phyloP scores from a whole-genome alignment of 2,113 vertebrate species.

The Pithys albifrons region DNA sequence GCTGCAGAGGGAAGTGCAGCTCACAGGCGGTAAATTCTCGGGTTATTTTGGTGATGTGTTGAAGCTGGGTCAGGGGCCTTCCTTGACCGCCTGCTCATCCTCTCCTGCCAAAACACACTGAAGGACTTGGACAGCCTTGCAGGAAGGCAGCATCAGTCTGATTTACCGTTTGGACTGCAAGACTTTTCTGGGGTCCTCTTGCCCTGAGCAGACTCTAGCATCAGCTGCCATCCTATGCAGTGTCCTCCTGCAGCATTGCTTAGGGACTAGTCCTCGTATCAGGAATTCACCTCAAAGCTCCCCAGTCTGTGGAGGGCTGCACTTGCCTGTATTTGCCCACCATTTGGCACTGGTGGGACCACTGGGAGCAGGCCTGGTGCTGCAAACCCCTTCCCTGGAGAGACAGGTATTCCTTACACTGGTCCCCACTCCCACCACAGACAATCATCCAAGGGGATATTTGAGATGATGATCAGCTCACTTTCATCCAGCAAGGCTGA shows the following conservation, averaged over 20 bases:
- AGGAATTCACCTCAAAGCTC: neutral
- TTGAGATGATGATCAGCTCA: neutral
- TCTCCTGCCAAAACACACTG: neutral
- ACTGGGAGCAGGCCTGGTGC: neutral
- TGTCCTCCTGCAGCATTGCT: neutral
- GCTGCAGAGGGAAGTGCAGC: neutral
- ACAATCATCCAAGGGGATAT: accelerated
- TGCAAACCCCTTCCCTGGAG: neutral
- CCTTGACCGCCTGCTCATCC: neutral
- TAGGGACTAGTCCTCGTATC: too few relatives aligned
- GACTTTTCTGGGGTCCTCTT: neutral
- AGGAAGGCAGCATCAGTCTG: neutral
- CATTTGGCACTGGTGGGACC: neutral
- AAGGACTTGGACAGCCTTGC: accelerated
- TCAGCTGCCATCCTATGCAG: neutral
- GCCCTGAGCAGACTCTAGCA: neutral
- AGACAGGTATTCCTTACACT: accelerated
- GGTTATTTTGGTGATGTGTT: accelerated
- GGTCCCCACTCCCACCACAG: accelerated
- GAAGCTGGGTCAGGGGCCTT: neutral
- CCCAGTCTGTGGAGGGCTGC: neutral
- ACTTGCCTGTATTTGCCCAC: neutral
- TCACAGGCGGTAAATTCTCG: accelerated
- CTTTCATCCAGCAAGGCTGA: neutral
- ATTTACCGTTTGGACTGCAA: neutral